Conservation (phyloP, 2,113 vertebrate species). For the Chloroceryle aenea region DNA sequence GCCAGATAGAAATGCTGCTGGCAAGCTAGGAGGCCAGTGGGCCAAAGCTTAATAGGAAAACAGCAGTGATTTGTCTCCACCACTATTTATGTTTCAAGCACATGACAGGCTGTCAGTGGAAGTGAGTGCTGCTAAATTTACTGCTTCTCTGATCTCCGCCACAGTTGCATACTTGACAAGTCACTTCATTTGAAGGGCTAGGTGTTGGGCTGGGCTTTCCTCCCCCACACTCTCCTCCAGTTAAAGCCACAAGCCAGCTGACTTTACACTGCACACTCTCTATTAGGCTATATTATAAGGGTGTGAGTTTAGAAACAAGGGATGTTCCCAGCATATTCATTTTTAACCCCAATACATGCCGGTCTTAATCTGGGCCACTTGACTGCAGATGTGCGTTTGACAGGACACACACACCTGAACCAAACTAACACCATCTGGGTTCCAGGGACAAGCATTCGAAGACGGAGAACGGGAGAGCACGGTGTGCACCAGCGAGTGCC, state of each 20-base stretch:
- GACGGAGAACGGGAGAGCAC: fast-evolving
- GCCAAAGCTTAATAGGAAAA: conserved; percentile 83
- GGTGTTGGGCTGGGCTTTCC: conserved; percentile 42
- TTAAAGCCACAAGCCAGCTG: conserved; percentile 57
- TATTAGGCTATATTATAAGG: not conserved
- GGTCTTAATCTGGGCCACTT: not conserved
- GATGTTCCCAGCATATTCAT: fast-evolving
- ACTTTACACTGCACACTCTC: conserved; percentile 18
- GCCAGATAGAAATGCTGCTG: conserved; percentile 35
- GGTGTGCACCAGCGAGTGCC: fast-evolving
- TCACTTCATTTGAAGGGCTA: conserved; percentile 78
- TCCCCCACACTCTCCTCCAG: conserved; percentile 25
- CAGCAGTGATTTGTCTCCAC: conserved; percentile 80
- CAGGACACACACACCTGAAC: not conserved
- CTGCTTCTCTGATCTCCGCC: conserved; percentile 74
- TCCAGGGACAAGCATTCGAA: not conserved
- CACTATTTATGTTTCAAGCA: conserved; percentile 80
- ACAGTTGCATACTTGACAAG: conserved; percentile 78
- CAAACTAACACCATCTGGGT: not conserved
- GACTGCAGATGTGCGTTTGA: not conserved
- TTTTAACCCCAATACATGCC: not conserved
- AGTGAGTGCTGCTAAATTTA: conserved; percentile 79
- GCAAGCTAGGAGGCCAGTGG: conserved; percentile 70
- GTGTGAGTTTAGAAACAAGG: not conserved
- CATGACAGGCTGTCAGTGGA: conserved; percentile 78